phyloP scores from a whole-genome alignment of 2,888 invertebrate genomes.

The Eumerus sabulonum region DNA sequence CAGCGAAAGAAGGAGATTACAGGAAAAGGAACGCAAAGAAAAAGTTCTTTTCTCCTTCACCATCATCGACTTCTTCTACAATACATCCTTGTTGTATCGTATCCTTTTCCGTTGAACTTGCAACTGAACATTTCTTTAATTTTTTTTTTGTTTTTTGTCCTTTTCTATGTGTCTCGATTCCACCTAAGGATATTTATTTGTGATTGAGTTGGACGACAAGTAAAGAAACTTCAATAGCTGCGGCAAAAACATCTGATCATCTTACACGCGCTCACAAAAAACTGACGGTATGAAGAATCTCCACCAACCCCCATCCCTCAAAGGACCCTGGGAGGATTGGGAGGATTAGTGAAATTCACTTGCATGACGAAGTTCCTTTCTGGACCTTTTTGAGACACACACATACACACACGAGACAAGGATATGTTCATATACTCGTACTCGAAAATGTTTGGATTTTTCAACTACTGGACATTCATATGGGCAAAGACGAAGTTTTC shows the following conservation, averaged over 20 bases:
- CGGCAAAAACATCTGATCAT: slow-evolving; percentile 61
- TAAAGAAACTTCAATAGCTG: slow-evolving; percentile 37
- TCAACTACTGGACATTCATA: slow-evolving; percentile 61
- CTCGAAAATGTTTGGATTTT: slow-evolving; percentile 33
- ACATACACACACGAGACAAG: slow-evolving; percentile 2
- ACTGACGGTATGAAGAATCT: neutral
- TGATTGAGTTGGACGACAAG: slow-evolving; percentile 55
- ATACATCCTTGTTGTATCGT: slow-evolving; percentile 12
- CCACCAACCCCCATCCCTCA: too few species aligned
- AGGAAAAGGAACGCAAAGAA: slow-evolving; percentile 9
- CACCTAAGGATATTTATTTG: slow-evolving; percentile 61
- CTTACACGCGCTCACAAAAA: slow-evolving; percentile 24
- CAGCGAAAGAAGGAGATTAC: slow-evolving; percentile 46
- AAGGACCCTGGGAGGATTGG: neutral
- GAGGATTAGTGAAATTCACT: slow-evolving; percentile 36
- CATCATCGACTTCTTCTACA: neutral
- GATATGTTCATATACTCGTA: slow-evolving; percentile 40
- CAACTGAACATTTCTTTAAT: too few species aligned
- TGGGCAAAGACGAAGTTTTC: slow-evolving; percentile 51
- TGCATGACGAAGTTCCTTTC: slow-evolving; percentile 50
- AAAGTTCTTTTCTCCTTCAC: slow-evolving; percentile 13
- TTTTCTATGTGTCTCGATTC: neutral
- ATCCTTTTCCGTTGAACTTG: slow-evolving; percentile 60
- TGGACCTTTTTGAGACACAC: slow-evolving; percentile 49
- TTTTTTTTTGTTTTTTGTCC: neutral